Percentiles rank a stretch among this genome's conserved stretches.
These are phyloP conservation scores for Coenonympha arcania DNA, from an alignment of 2,888 invertebrate genomes.

Conservation along the genomic window DNA sequence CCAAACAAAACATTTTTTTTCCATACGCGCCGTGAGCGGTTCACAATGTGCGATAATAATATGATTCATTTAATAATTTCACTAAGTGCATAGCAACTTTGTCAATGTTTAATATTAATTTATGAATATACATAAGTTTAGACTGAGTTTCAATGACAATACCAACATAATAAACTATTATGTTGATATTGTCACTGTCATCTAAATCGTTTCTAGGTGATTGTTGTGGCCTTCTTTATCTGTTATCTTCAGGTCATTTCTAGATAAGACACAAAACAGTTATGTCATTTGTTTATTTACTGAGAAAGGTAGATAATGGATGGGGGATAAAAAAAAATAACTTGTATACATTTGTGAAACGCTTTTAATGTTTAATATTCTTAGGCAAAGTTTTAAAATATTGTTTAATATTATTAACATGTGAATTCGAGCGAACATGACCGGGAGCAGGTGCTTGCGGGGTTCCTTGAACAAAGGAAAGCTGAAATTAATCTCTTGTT, in stretches of 20 bases:
- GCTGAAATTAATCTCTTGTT: background rate
- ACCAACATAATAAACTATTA: background rate
- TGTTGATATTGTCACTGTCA: slow-evolving; percentile 12
- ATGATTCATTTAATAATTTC: slow-evolving; percentile 4
- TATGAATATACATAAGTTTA: background rate
- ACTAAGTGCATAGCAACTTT: background rate
- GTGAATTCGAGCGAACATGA: slow-evolving; percentile 80
- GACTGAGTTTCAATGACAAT: background rate
- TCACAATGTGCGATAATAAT: slow-evolving; percentile 16
- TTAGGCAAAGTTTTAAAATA: slow-evolving; percentile 77
- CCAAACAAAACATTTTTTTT: slow-evolving; percentile 78
- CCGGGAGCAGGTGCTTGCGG: slow-evolving; percentile 77
- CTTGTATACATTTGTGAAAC: slow-evolving; percentile 78
- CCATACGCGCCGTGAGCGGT: slow-evolving; percentile 26
- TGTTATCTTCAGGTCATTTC: slow-evolving; percentile 7
- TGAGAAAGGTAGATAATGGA: background rate
- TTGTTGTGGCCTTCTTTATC: slow-evolving; percentile 1
- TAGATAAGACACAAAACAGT: slow-evolving; percentile 11
- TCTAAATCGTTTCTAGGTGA: background rate
- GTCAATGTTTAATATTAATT: background rate
- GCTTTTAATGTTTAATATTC: slow-evolving; percentile 78
- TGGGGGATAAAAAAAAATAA: slow-evolving; percentile 15
- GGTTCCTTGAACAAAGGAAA: slow-evolving; percentile 74
- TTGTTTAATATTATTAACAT: slow-evolving; percentile 77
- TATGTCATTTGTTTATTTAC: slow-evolving; percentile 11